Conservation (phyloP, 2,797 vertebrate genomes). For the Gymnocypris eckloni region DNA sequence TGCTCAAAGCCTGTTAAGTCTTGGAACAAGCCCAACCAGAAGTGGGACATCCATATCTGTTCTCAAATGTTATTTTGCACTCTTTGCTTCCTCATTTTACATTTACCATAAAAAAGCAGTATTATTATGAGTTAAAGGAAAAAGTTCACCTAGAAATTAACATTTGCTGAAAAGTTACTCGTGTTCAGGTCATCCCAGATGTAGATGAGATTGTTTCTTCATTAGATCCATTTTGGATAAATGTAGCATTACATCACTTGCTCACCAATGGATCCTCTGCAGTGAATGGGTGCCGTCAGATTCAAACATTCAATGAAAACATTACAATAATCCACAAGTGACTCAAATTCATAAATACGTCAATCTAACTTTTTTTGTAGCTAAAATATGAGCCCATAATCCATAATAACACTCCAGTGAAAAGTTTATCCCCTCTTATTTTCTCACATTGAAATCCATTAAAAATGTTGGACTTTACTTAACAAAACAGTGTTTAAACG, state of each 20-base stretch:
- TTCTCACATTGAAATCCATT: no score
- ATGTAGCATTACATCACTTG: not conserved
- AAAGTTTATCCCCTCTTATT: no score
- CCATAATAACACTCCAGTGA: no score
- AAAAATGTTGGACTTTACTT: no score
- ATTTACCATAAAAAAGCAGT: not conserved
- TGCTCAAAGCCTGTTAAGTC: not conserved
- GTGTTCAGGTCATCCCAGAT: not conserved
- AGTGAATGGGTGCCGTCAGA: no score
- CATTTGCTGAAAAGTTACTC: not conserved
- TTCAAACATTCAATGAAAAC: no score
- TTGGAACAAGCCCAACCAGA: slow-evolving; percentile 15
- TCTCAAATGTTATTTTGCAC: not conserved
- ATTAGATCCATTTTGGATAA: not conserved
- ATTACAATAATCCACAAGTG: no score
- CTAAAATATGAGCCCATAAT: no score
- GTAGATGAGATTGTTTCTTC: not conserved
- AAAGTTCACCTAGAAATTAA: not conserved
- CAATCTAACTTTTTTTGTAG: no score
- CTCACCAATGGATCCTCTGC: no score
- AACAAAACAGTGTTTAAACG: not conserved
- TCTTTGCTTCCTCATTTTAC: not conserved
- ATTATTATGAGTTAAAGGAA: not conserved
- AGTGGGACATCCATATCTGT: not conserved
- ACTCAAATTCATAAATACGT: no score